phyloP scores from a whole-genome alignment of 2,797 vertebrate species.

The Pangasius krempfi region DNA sequence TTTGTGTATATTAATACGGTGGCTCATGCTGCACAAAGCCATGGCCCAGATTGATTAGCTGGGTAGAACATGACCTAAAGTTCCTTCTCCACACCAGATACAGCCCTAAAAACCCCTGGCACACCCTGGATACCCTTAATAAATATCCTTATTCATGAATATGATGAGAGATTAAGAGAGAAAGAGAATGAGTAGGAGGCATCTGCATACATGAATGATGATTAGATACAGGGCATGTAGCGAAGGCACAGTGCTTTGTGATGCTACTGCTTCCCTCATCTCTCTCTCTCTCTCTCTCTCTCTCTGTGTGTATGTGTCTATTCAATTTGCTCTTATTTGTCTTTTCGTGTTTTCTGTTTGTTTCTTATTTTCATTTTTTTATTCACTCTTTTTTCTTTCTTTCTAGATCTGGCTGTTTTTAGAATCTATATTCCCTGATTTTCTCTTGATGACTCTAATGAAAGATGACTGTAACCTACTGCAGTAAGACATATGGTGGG shows the following conservation, averaged over 20 bases:
- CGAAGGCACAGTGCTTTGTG: constrained; percentile 31
- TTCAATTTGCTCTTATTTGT: too few species aligned
- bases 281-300: constrained; percentile 8
- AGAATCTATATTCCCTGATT: background rate
- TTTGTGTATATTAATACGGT: constrained; percentile 35
- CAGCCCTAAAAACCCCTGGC: background rate
- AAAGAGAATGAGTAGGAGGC: constrained; percentile 10
- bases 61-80: constrained; percentile 14
- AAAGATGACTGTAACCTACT: background rate
- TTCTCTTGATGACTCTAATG: background rate
- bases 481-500: background rate
- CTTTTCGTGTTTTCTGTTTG: too few species aligned
- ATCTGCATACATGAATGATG: constrained; percentile 56
- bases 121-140: constrained; percentile 42
- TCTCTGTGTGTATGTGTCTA: too few species aligned
- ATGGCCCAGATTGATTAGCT: constrained; percentile 73
- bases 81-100: background rate
- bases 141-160: constrained; percentile 31
- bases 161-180: constrained; percentile 36
- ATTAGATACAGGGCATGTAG: constrained; percentile 45
- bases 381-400: too few species aligned
- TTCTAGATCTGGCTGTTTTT: background rate
- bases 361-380: too few species aligned
- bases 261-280: background rate
- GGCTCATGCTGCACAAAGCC: constrained; percentile 29